Percentiles rank a stretch among this genome's conserved stretches.
Conservation (phyloP, 2,113 vertebrate species). For the Tamias sibiricus region DNA sequence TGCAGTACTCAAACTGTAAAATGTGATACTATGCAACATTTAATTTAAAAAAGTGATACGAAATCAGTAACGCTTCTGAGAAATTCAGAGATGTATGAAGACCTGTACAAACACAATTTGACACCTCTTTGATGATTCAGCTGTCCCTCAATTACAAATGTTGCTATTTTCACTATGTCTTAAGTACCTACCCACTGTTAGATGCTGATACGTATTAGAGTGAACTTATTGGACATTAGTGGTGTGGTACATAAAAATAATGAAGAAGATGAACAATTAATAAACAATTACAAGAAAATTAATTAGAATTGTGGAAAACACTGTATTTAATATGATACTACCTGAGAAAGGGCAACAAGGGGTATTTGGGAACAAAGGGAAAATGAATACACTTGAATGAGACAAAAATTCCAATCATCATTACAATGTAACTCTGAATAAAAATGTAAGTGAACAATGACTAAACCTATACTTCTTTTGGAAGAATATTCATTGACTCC, state of each 20-base stretch:
- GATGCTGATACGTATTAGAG: neutral
- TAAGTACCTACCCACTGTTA: neutral
- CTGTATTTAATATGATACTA: constrained; percentile 14
- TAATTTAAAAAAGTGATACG: constrained; percentile 4
- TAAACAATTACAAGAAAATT: constrained; percentile 2
- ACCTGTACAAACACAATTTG: neutral
- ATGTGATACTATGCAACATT: neutral
- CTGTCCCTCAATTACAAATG: neutral
- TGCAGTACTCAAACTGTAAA: neutral
- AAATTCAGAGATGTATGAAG: neutral
- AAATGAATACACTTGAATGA: constrained; percentile 47
- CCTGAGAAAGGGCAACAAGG: neutral
- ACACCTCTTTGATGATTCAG: neutral
- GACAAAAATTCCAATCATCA: constrained; percentile 44
- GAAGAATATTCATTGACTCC: constrained; percentile 30
- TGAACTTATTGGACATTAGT: neutral
- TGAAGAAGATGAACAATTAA: neutral
- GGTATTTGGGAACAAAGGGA: neutral
- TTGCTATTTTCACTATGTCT: neutral
- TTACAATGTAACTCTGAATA: constrained; percentile 1
- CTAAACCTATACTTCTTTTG: constrained; percentile 57
- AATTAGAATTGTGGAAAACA: neutral
- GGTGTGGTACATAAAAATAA: neutral
- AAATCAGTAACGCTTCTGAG: constrained; percentile 7
- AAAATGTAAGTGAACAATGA: constrained; percentile 56